Conservation (phyloP, 92 coral and sea anemone genomes). For the Meandrina meandrites region DNA sequence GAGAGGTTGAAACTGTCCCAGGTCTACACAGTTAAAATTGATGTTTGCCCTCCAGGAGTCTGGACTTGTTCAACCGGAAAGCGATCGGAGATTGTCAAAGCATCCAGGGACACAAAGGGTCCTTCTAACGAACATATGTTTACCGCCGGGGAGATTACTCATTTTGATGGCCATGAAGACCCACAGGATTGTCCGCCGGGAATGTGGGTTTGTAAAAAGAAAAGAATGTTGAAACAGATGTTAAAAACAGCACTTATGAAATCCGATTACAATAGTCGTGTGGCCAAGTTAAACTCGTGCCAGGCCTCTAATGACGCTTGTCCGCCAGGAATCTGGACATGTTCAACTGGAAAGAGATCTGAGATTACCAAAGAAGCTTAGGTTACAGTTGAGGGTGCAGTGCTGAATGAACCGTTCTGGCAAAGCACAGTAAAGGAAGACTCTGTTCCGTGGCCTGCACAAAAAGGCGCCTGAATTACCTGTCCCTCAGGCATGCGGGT, state of each 20-base stretch:
- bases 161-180: not conserved
- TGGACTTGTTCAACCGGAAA: conserved; percentile 1
- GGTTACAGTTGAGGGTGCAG: no score
- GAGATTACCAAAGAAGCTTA: not conserved
- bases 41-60: conserved; percentile 1
- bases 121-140: no score
- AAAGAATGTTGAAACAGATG: not conserved
- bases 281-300: not conserved
- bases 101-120: no score
- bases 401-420: no score
- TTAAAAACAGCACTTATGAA: not conserved
- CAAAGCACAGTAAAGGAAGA: no score
- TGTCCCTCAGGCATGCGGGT: no score
- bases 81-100: not conserved
- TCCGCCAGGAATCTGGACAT: conserved; percentile 20
- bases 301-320: not conserved
- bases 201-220: conserved; percentile 11
- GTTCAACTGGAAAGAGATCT: not conserved
- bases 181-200: not conserved
- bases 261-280: not conserved
- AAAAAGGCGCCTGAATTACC: no score
- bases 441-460: no score
- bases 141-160: not conserved
- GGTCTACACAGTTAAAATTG: not conserved
- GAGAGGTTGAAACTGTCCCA: not conserved